Evolutionary conservation across 2,888 invertebrate species (phyloP).

Genomic region (Nomada fabriciana): DNA sequence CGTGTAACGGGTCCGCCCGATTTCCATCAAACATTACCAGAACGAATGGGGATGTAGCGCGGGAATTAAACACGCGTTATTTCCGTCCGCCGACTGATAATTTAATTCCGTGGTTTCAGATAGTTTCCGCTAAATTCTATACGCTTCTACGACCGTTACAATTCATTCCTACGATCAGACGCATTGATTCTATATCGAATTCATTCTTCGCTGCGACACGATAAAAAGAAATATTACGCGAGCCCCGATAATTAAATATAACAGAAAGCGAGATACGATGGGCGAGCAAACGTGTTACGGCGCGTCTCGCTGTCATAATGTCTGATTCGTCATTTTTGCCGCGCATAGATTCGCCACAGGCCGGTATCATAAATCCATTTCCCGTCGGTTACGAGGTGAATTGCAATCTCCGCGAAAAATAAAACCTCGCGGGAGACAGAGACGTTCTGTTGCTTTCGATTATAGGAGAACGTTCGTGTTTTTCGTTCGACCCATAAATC

Average conservation of each 20-base stretch:
- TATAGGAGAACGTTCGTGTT: constrained; percentile 31
- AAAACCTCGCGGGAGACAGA: constrained; percentile 30
- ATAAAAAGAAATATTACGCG: too few relatives aligned
- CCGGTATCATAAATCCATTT: constrained; percentile 51
- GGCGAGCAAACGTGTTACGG: too few relatives aligned
- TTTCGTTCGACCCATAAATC: constrained; percentile 40
- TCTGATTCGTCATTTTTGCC: constrained; percentile 8
- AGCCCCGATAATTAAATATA: background rate
- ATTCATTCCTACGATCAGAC: background rate
- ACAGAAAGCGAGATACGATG: background rate
- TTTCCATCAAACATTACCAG: constrained; percentile 36
- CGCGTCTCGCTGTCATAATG: background rate
- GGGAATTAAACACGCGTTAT: constrained; percentile 51
- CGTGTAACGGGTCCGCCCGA: background rate
- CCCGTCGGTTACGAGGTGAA: constrained; percentile 38
- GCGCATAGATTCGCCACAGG: constrained; percentile 2
- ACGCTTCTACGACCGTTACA: background rate
- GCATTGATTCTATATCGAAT: background rate
- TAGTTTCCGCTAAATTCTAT: background rate
- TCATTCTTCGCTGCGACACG: too few relatives aligned
- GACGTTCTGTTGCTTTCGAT: constrained; percentile 48
- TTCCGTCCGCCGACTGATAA: constrained; percentile 35
- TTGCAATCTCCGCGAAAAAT: constrained; percentile 50
- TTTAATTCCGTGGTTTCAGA: constrained; percentile 40
- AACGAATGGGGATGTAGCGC: constrained; percentile 24